Conservation (phyloP, 2,888 invertebrate species). For the Nasonovia ribisnigri region DNA sequence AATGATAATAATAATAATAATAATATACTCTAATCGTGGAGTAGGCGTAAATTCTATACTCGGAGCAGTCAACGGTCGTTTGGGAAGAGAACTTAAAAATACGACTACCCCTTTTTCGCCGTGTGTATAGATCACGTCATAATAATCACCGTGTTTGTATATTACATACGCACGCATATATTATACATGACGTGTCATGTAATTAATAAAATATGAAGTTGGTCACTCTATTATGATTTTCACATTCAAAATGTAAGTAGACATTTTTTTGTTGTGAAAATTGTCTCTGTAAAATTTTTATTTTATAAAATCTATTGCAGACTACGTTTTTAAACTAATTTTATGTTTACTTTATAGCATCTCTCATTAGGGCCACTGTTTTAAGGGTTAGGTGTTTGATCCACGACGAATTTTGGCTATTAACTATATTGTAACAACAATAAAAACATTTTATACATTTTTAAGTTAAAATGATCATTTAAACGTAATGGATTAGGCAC, state of each 20-base stretch:
- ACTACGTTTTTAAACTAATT: background rate
- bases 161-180: background rate
- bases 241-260: background rate
- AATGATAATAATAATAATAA: constrained; percentile 10
- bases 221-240: background rate
- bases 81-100: background rate
- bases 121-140: background rate
- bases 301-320: background rate
- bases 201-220: background rate
- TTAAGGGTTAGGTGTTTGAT: background rate
- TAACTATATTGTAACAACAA: background rate
- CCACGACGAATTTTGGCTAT: background rate
- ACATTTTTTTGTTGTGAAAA: background rate
- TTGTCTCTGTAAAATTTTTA: background rate
- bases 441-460: background rate
- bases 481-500: background rate
- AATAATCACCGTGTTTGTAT: background rate
- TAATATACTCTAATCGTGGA: background rate
- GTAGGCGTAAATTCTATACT: background rate
- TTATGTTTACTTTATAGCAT: background rate
- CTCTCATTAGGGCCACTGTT: background rate
- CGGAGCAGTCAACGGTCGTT: background rate
- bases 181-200: background rate
- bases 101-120: background rate
- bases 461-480: background rate